phyloP scores from a whole-genome alignment of 2,113 vertebrate genomes.

The Salvelinus sp. region DNA sequence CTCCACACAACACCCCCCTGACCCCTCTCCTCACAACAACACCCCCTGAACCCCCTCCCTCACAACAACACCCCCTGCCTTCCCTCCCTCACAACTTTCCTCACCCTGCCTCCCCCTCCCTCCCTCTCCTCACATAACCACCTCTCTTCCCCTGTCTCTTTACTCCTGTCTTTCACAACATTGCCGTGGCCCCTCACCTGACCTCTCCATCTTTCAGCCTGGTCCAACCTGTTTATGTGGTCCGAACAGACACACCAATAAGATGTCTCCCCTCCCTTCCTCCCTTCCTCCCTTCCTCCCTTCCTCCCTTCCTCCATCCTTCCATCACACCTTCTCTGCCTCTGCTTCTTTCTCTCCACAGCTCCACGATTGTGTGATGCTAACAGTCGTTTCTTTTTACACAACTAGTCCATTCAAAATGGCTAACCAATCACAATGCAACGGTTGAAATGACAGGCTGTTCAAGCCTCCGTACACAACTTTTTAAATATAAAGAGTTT shows the following conservation, averaged over 20 bases:
- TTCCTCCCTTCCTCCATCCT: background rate
- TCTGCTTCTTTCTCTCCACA: constrained; percentile 13
- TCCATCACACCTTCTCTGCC: background rate
- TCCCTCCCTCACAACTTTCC: background rate
- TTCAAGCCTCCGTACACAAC: constrained; percentile 32
- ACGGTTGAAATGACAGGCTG: background rate
- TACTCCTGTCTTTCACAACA: constrained; percentile 16
- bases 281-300: constrained; percentile 9
- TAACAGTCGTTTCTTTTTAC: background rate
- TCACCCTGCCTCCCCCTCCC: too few relatives aligned
- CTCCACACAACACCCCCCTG: constrained; percentile 4
- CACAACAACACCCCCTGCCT: constrained; percentile 8
- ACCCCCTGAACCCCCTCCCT: constrained; percentile 12
- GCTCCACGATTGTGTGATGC: too few relatives aligned
- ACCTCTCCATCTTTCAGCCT: constrained; percentile 13
- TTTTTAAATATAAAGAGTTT: constrained; percentile 19
- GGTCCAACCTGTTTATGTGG: constrained; percentile 14
- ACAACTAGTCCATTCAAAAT: background rate
- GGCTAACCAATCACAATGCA: too few relatives aligned
- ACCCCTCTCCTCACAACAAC: constrained; percentile 8
- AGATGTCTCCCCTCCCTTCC: constrained; percentile 14
- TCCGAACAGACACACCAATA: constrained; percentile 8
- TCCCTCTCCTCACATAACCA: background rate
- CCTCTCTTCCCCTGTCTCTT: constrained; percentile 31
- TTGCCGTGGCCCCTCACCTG: background rate